Percentiles rank a stretch among this genome's conserved stretches.
Conservation (phyloP, 2,797 vertebrate genomes). For the Sebastes trivittatus region DNA sequence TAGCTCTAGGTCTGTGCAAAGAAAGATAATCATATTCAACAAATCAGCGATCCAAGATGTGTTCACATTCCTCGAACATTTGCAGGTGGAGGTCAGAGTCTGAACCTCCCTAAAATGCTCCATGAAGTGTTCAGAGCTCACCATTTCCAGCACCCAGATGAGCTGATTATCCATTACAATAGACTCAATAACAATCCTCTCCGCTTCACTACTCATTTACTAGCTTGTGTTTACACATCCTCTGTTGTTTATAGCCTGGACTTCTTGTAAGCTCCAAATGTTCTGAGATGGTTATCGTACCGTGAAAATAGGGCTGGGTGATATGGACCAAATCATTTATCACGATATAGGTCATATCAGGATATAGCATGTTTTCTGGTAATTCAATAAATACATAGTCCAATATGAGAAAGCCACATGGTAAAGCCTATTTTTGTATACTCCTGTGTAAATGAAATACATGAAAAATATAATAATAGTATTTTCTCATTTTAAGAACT, state of each 20-base stretch:
- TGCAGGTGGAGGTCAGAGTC: background rate
- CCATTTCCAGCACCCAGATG: background rate
- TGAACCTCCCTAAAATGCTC: background rate
- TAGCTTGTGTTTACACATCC: background rate
- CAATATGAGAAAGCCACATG: too few relatives aligned
- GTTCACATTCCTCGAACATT: background rate
- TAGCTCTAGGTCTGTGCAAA: background rate
- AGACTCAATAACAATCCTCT: background rate
- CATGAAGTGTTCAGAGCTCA: background rate
- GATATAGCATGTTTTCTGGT: too few relatives aligned
- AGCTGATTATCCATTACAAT: background rate
- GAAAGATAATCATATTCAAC: background rate
- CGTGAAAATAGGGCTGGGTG: too few relatives aligned
- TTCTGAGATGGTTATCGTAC: too few relatives aligned
- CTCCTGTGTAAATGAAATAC: too few relatives aligned
- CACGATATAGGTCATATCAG: too few relatives aligned
- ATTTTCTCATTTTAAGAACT: too few relatives aligned
- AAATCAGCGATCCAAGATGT: background rate
- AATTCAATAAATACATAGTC: too few relatives aligned
- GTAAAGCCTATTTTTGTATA: too few relatives aligned
- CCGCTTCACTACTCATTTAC: background rate
- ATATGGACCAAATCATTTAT: too few relatives aligned
- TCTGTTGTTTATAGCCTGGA: background rate
- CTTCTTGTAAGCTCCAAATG: slow-evolving; percentile 2
- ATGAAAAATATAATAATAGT: too few relatives aligned